phyloP scores from a whole-genome alignment of 2,113 vertebrate species.

The Lepisosteus oculatus region DNA sequence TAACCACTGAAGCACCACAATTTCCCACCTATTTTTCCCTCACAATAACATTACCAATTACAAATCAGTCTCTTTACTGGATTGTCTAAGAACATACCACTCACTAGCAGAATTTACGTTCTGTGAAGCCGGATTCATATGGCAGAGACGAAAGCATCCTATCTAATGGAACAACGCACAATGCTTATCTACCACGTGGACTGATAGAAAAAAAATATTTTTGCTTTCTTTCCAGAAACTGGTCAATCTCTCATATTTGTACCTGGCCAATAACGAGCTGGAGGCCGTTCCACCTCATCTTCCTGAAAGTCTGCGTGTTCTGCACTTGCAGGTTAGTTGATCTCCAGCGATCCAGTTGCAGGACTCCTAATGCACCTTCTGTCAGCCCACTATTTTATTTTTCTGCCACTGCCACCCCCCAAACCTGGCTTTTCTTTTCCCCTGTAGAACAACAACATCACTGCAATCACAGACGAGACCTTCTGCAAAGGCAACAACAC shows the following conservation, averaged over 20 bases:
- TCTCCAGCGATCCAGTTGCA: neutral
- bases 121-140: too few species aligned
- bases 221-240: conserved; percentile 71
- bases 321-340: conserved; percentile 87
- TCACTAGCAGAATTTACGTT: too few species aligned
- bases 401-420: too few species aligned
- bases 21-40: neutral
- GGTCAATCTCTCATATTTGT: conserved; percentile 76
- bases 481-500: conserved; percentile 90
- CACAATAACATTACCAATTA: neutral
- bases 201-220: neutral
- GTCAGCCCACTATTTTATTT: too few species aligned
- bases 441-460: conserved; percentile 92
- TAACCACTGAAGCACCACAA: neutral
- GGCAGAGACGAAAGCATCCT: too few species aligned
- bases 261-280: conserved; percentile 81
- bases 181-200: too few species aligned
- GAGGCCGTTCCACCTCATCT: conserved; percentile 83
- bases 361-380: too few species aligned
- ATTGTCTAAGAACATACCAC: too few species aligned
- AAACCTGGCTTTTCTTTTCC: conserved; percentile 24
- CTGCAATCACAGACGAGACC: conserved; percentile 77
- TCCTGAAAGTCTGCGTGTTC: conserved; percentile 81
- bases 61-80: neutral
- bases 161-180: too few species aligned